Base-by-base conservation (phyloP, 2,888 invertebrate species). In the Endotricha flammealis region DNA sequence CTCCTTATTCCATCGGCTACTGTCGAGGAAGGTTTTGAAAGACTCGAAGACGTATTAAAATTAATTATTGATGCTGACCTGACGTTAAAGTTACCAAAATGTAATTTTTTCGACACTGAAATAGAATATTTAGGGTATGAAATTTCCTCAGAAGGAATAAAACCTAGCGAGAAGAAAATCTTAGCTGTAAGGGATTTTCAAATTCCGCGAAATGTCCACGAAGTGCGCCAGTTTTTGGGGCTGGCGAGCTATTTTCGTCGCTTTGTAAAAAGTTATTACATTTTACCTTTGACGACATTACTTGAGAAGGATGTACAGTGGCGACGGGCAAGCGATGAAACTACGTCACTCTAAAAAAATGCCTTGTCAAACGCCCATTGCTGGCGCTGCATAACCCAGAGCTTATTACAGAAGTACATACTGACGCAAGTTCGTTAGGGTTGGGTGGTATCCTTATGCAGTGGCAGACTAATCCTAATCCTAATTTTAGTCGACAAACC, bases 381-480 rank as follows among this genome's bases (percentile, higher is more conserved):
- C 33, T 66, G 13, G 37, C 51, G 3, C 37, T 65, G 2, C 69
- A 56, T 36, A 37, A 57, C 20, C 58, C 51, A 5, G 42, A 20
- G 1, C 10, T 34, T 1, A 33, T 25, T 22, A 61, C 57, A 0
- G 54, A 63, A 36, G 12, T 64, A 5, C 61, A 66, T 37, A 57
- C 54, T 2, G 60, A 64, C 42, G 60, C 60, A 2, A 55, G 55
- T 28, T 12, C 32, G 1, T 1, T 41, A 1, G 62, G 64, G 0
- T 44, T 54, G 14, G 64, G 57, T 8, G 52, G 52, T 3, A 48
- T 59, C 8, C 31, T 64, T 1, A 4, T 66, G 42, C 58, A 46
- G 20, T 31, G 38, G 35, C 38, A 40, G 14, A 9, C 6, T 1
- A n/a, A 40, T 11, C 11, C 32, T 4, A 13, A 33, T 3, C 46